Conservation (phyloP, 2,113 vertebrate genomes). For the Entomyzon cyanotis region DNA sequence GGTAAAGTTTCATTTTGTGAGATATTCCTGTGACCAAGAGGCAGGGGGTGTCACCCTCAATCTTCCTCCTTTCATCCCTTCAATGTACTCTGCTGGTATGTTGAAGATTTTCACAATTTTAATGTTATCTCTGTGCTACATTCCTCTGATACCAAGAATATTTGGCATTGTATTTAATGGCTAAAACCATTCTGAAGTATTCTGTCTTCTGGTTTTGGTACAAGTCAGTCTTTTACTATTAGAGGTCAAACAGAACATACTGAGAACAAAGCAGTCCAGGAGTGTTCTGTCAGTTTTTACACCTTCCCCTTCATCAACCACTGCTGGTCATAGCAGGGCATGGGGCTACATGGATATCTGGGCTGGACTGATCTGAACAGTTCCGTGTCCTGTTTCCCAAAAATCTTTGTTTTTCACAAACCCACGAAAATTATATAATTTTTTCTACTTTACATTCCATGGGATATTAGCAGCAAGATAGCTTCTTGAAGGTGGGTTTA, state of each 20-base stretch:
- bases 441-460: background rate
- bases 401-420: background rate
- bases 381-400: background rate
- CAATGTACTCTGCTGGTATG: background rate
- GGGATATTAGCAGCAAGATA: background rate
- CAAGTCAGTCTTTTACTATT: background rate
- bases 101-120: conserved; percentile 33
- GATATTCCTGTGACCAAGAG: background rate
- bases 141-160: conserved; percentile 41
- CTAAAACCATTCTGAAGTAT: background rate
- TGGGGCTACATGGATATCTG: background rate
- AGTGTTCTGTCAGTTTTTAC: background rate
- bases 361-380: background rate
- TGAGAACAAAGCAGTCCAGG: background rate
- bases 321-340: background rate
- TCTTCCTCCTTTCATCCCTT: conserved; percentile 17
- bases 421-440: background rate
- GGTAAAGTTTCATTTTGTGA: conserved; percentile 23
- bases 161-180: background rate
- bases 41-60: background rate
- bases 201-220: background rate
- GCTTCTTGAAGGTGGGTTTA: background rate
- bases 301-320: background rate
- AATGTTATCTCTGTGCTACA: background rate
- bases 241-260: background rate